phyloP scores from a whole-genome alignment of 2,888 invertebrate genomes.

The Meteorus colon region DNA sequence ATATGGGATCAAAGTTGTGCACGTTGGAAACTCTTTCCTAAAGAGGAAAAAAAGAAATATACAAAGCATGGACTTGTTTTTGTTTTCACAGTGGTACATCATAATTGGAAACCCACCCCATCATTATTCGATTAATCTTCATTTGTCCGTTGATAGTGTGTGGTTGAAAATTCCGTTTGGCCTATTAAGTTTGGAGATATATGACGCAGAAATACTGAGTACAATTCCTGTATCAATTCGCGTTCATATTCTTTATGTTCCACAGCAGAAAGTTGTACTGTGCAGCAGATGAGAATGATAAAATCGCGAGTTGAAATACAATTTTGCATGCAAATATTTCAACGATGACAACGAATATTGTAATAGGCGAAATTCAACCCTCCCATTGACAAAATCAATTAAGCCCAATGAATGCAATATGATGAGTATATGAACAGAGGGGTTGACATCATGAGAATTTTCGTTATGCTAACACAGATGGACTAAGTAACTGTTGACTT shows the following conservation, averaged over 20 bases:
- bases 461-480: conserved; percentile 5
- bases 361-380: neutral
- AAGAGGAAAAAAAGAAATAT: too few species aligned
- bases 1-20: too few species aligned
- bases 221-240: conserved; percentile 54
- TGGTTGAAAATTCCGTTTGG: too few species aligned
- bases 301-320: conserved; percentile 47
- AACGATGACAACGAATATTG: neutral
- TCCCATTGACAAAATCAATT: conserved; percentile 66
- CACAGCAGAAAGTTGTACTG: conserved; percentile 45
- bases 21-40: too few species aligned
- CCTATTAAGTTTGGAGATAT: too few species aligned
- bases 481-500: conserved; percentile 25
- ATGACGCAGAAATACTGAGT: neutral
- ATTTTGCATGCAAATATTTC: conserved; percentile 66
- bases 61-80: too few species aligned
- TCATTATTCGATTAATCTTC: too few species aligned
- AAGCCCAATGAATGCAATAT: conserved; percentile 67
- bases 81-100: too few species aligned
- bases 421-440: conserved; percentile 54
- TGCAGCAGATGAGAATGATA: neutral
- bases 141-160: too few species aligned
- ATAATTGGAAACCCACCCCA: too few species aligned
- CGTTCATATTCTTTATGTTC: conserved; percentile 53
- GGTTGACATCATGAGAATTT: conserved; percentile 49